Evolutionary conservation across 1,140 invertebrate genomes (phyloP).

Genomic region (Sycobia sp.): DNA sequence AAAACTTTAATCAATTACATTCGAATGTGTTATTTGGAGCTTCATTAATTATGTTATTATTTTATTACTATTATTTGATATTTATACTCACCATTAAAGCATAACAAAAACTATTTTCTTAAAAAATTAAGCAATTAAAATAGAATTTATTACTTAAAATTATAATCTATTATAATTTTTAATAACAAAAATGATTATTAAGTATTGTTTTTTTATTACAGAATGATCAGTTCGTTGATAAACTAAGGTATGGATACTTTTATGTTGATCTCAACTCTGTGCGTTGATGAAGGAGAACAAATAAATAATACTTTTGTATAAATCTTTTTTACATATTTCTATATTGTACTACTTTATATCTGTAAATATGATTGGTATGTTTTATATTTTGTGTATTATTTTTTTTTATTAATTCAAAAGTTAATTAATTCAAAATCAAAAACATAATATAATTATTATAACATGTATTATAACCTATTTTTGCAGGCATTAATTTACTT

Average conservation of each 20-base stretch:
- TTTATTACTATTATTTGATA: too few species aligned
- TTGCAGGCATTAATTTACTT: conserved; percentile 1
- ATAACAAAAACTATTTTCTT: too few species aligned
- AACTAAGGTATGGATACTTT: conserved; percentile 39
- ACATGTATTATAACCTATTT: not conserved
- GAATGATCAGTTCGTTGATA: conserved; percentile 61
- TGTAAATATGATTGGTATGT: conserved; percentile 31
- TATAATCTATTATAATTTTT: conserved; percentile 15
- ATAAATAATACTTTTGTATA: conserved; percentile 24
- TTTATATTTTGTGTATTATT: conserved; percentile 4
- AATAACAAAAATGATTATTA: not conserved
- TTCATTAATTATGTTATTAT: too few species aligned
- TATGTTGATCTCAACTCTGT: not conserved
- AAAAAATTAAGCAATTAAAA: not conserved
- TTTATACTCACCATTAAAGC: too few species aligned
- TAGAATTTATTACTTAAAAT: not conserved
- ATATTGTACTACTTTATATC: conserved; percentile 7
- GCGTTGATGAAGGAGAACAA: conserved; percentile 21
- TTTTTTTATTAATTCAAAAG: conserved; percentile 6
- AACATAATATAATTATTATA: conserved; percentile 7
- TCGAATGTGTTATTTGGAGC: too few species aligned
- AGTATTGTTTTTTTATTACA: conserved; percentile 46
- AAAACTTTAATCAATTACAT: too few species aligned
- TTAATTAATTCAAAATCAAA: not conserved
- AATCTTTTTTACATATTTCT: too few species aligned